These are phyloP conservation scores for Brachionus paranguensis DNA, from an alignment of 1,140 invertebrate genomes.

Conservation along the genomic window DNA sequence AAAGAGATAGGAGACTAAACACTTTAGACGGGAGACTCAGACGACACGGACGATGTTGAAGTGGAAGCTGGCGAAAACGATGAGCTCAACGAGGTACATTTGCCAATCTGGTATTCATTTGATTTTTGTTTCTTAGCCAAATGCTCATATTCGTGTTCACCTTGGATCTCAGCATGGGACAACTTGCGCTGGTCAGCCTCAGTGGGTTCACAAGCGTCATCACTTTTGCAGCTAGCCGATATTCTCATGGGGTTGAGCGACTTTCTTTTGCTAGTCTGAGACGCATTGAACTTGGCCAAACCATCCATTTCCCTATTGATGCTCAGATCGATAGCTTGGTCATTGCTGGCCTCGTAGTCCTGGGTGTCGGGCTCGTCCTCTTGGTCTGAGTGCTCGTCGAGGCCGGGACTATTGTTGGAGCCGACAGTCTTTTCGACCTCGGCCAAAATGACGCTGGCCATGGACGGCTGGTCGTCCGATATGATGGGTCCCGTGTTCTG, in stretches of 20 bases:
- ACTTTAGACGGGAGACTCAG: neutral
- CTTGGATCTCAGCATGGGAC: neutral
- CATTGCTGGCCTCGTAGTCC: neutral
- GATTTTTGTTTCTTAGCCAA: neutral
- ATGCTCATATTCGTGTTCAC: neutral
- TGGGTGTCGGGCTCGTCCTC: neutral
- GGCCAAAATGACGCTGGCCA: constrained; percentile 36
- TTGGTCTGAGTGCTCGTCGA: too few species aligned
- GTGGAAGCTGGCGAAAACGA: neutral
- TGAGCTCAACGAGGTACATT: constrained; percentile 9
- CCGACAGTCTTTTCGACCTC: constrained; percentile 34
- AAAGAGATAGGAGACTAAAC: neutral
- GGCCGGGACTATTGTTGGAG: neutral
- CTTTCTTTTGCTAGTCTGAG: neutral
- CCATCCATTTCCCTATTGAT: neutral
- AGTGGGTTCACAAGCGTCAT: neutral
- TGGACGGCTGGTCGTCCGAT: constrained; percentile 27
- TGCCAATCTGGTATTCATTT: neutral
- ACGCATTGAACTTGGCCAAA: neutral
- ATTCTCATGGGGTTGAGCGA: constrained; percentile 13
- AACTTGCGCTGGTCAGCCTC: neutral
- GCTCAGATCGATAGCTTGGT: neutral
- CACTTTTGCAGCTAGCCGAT: neutral
- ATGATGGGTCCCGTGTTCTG: constrained; percentile 35
- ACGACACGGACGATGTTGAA: neutral